Evolutionary conservation across 2,888 invertebrate species (phyloP).

Genomic region (Dendrolimus houi): DNA sequence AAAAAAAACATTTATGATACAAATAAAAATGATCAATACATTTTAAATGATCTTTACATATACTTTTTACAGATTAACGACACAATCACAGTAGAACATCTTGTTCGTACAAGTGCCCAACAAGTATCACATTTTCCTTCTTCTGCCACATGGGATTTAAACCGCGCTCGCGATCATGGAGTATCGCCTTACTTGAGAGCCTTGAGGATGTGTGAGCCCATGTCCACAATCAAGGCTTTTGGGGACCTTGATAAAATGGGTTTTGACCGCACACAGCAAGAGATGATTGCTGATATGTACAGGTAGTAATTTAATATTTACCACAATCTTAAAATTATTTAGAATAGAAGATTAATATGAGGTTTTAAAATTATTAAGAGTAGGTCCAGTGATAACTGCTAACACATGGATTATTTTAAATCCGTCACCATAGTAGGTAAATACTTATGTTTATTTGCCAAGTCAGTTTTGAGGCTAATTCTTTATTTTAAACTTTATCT

Average conservation of each 20-base stretch:
- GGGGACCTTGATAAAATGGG: constrained; percentile 76
- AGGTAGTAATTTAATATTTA: constrained; percentile 46
- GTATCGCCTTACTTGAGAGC: constrained; percentile 84
- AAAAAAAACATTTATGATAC: no score
- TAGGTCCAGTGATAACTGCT: no score
- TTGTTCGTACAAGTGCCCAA: constrained; percentile 80
- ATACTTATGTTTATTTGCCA: no score
- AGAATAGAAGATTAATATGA: no score
- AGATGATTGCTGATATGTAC: constrained; percentile 81
- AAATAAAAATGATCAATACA: no score
- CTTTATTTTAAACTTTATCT: no score
- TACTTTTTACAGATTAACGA: constrained; percentile 68
- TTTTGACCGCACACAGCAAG: constrained; percentile 74
- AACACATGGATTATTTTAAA: no score
- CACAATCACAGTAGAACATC: constrained; percentile 76
- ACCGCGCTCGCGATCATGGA: constrained; percentile 85
- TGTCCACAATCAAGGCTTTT: constrained; percentile 68
- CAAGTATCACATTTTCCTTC: constrained; percentile 75
- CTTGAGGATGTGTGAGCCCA: constrained; percentile 79
- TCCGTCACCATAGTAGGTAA: no score
- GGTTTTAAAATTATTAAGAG: no score
- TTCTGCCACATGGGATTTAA: constrained; percentile 65
- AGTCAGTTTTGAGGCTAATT: no score
- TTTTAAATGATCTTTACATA: no score
- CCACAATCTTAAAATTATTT: no score